Percentiles rank a stretch among this genome's conserved stretches.
Conservation (phyloP, 2,113 vertebrate genomes). For the Pionites leucogaster region DNA sequence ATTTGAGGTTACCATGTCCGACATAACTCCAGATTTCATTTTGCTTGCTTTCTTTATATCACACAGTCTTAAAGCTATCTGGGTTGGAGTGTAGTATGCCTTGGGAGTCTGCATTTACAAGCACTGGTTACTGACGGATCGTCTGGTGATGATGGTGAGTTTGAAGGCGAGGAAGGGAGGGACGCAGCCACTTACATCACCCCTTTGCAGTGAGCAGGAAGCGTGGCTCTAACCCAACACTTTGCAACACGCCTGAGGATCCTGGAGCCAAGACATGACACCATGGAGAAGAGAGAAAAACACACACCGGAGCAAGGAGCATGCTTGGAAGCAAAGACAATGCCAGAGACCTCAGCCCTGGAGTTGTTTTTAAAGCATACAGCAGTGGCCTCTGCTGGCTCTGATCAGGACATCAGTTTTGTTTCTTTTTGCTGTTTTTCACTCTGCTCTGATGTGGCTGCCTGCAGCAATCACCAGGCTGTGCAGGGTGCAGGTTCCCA, state of each 20-base stretch:
- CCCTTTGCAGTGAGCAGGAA: neutral
- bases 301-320: neutral
- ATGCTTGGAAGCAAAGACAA: neutral
- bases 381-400: constrained; percentile 65
- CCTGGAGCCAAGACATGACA: constrained; percentile 15
- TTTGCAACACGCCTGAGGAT: neutral
- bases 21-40: neutral
- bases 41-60: neutral
- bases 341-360: neutral
- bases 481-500: neutral
- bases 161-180: neutral
- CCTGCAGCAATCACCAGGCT: neutral
- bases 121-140: neutral
- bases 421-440: neutral
- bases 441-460: neutral
- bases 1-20: neutral
- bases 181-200: neutral
- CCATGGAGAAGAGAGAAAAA: neutral
- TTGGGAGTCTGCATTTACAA: neutral
- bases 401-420: neutral
- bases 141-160: neutral
- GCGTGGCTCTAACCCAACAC: neutral
- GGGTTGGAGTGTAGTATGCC: neutral
- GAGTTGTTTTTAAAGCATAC: neutral
- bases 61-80: neutral